Conservation (phyloP, 1,140 invertebrate genomes). For the Pseudomyrmex dendroicus region DNA sequence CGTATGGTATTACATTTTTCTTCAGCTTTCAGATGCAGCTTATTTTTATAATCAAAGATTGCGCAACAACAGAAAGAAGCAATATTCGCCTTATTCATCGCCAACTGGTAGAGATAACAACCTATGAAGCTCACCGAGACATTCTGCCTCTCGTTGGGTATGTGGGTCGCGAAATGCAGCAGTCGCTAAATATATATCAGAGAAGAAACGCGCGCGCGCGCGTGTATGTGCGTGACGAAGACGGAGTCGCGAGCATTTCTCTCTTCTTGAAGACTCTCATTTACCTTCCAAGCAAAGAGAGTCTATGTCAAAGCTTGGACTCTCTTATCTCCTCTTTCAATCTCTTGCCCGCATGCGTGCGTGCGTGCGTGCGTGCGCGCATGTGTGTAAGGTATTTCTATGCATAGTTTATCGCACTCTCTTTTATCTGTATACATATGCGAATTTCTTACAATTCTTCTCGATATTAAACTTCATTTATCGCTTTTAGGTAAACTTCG, state of each 20-base stretch:
- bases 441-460: background rate
- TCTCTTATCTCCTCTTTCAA: conserved; percentile 1
- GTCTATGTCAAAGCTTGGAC: conserved; percentile 17
- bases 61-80: conserved; percentile 11
- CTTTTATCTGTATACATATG: background rate
- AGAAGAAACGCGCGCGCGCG: conserved; percentile 49
- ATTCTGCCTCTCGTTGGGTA: conserved; percentile 81
- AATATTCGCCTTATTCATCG: conserved; percentile 74
- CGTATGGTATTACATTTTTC: background rate
- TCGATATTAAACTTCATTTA: background rate
- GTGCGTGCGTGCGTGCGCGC: too few relatives aligned
- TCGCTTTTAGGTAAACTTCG: background rate
- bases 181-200: conserved; percentile 82
- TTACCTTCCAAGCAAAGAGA: conserved; percentile 50
- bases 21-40: background rate
- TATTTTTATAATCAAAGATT: conserved; percentile 31
- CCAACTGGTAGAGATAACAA: conserved; percentile 72
- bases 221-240: conserved; percentile 29
- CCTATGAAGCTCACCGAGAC: conserved; percentile 76
- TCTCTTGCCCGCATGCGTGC: background rate
- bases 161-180: conserved; percentile 83
- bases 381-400: background rate
- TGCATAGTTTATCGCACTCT: background rate
- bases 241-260: conserved; percentile 56
- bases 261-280: conserved; percentile 59